Evolutionary conservation across 2,113 vertebrate species (phyloP), one percentile per base, ranked within the genome.

Genomic region (Nycticebus coucang): DNA sequence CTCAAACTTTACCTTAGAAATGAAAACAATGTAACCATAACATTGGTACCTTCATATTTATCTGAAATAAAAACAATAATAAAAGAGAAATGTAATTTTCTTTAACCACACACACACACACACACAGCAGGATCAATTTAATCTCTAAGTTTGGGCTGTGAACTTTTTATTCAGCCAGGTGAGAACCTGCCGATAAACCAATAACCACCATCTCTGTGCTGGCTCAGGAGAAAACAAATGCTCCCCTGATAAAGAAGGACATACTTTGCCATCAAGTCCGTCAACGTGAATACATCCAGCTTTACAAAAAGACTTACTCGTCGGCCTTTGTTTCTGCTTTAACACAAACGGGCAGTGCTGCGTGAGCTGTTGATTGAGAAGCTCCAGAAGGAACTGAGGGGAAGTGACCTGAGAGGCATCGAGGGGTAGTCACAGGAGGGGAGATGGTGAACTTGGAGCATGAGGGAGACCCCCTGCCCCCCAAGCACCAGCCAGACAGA

Each of bases 401-500:
- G 33, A 15, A 79, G 78, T 24, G 41, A 6, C 7, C 24, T 0
- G 9, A 24, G 35, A 33, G 41, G 28, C n/a, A 53, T 60, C 33
- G 30, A 12, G 41, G 37, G 21, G 41, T 19, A 7, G 11, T 15
- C 17, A 35, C 30, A 28, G 68, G 30, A 66, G 6, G 24, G 14
- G 24, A 81, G 79, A 21, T 12, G 28, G 55, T 59, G 7, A 30
- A 57, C 30, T 24, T 28, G 11, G 30, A 53, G 12, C 22, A 1
- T 2, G 12, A 30, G 59, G 55, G 41, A 72, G 45, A 50, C 10
- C 45, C 45, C 45, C 45, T 50, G 7, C 5, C 4, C 62, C 28
- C 30, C 7, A 11, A 8, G 79, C 2, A 0, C 53, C 0, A 2
- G 14, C 33, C 9, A 68, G 82, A 45, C 30, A 24, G 4, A 78